A percentile compares a stretch with the other conserved stretches of the same genome.
These are phyloP conservation scores for Asteroscopus sphinx DNA, from an alignment of 2,888 invertebrate genomes.

Conservation along the genomic window DNA sequence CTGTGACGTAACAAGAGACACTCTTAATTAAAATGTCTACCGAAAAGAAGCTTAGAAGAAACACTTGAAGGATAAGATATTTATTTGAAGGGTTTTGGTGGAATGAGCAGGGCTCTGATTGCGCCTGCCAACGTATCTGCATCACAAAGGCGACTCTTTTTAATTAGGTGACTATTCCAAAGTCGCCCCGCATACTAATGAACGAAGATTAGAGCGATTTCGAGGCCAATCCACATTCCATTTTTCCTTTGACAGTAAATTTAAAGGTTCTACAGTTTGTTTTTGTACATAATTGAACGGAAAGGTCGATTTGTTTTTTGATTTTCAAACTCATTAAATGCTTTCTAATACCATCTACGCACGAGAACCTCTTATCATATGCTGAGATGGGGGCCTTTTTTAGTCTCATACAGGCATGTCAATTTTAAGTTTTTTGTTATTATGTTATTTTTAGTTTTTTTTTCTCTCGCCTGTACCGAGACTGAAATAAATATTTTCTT, in stretches of 20 bases:
- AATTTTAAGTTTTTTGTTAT: too few species aligned
- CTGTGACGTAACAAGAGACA: constrained; percentile 47
- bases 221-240: constrained; percentile 63
- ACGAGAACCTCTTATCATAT: too few species aligned
- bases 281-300: constrained; percentile 67
- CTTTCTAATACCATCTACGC: constrained; percentile 25
- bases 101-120: constrained; percentile 72
- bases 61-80: constrained; percentile 65
- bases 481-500: too few species aligned
- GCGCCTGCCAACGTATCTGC: constrained; percentile 76
- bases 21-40: constrained; percentile 64
- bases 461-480: too few species aligned
- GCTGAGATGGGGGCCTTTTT: too few species aligned
- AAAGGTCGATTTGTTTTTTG: constrained; percentile 53
- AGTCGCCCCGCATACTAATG: constrained; percentile 80
- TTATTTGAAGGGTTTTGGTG: constrained; percentile 73
- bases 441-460: too few species aligned
- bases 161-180: constrained; percentile 82
- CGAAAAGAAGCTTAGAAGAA: constrained; percentile 62
- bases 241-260: constrained; percentile 71
- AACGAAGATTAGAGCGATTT: constrained; percentile 74
- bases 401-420: too few species aligned
- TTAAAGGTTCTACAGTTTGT: constrained; percentile 64
- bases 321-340: constrained; percentile 31
- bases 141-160: constrained; percentile 83